Evolutionary conservation across 1,140 invertebrate genomes (phyloP).

Genomic region (Holcopasites calliopsidis): DNA sequence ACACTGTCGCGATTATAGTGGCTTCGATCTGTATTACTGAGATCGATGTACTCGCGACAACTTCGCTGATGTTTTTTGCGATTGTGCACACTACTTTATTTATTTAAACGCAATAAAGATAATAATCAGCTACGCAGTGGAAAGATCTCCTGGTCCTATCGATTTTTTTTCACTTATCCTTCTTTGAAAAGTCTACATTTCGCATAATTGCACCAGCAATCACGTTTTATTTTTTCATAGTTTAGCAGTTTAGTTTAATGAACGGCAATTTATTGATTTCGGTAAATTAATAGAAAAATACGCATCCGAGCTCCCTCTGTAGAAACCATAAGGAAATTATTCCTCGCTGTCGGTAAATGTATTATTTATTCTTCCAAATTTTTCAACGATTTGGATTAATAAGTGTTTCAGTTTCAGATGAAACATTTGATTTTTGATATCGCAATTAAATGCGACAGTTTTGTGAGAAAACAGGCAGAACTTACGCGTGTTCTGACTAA

Average conservation of each 20-base stretch:
- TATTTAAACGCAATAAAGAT: conserved; percentile 32
- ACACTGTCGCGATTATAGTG: background rate
- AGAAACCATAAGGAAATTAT: conserved; percentile 1
- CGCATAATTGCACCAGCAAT: too few relatives aligned
- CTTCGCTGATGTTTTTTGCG: background rate
- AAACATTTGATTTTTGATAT: too few relatives aligned
- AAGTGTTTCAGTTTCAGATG: background rate
- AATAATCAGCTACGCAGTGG: conserved; percentile 25
- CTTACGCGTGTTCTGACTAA: background rate
- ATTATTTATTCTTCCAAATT: background rate
- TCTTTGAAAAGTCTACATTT: background rate
- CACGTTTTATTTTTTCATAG: too few relatives aligned
- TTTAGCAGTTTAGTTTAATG: too few relatives aligned
- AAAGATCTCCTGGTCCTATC: background rate
- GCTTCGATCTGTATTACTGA: background rate
- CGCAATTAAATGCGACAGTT: too few relatives aligned
- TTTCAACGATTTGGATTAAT: background rate
- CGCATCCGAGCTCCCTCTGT: conserved; percentile 34
- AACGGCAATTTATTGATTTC: too few relatives aligned
- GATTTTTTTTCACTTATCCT: background rate
- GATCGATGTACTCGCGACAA: background rate
- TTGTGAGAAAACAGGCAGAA: background rate
- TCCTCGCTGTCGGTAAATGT: conserved; percentile 33
- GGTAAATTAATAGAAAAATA: conserved; percentile 29
- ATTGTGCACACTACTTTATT: conserved; percentile 13